Conservation (phyloP, 2,113 vertebrate genomes). For the Mirza zaza region DNA sequence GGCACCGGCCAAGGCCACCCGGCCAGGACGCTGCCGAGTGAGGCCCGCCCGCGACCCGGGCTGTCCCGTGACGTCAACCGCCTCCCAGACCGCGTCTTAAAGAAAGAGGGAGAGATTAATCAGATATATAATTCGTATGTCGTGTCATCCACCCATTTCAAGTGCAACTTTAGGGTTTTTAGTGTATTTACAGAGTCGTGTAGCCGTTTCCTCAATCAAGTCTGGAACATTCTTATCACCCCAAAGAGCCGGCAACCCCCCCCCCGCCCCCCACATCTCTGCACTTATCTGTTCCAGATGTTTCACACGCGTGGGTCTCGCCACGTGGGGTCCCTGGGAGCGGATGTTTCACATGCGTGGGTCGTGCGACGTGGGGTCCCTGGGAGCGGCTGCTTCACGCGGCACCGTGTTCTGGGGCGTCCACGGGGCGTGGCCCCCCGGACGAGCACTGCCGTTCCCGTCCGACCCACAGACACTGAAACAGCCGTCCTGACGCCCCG, state of each 20-base stretch:
- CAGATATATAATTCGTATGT: background rate
- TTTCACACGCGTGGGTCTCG: no score
- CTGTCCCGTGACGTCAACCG: background rate
- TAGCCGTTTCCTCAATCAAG: rapidly evolving
- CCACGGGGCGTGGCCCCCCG: rapidly evolving
- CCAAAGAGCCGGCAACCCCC: background rate
- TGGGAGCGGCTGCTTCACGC: no score
- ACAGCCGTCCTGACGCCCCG: rapidly evolving
- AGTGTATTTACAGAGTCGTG: rapidly evolving
- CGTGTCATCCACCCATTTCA: background rate
- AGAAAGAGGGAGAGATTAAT: background rate
- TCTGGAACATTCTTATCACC: background rate
- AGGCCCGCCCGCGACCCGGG: background rate
- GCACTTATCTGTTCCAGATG: background rate
- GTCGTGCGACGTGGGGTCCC: no score
- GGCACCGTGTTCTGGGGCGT: rapidly evolving
- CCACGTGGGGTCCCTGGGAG: no score
- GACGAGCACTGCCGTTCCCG: rapidly evolving
- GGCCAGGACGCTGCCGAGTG: background rate
- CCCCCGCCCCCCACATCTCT: background rate
- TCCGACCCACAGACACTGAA: background rate
- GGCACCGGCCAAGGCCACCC: background rate
- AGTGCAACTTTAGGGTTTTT: background rate
- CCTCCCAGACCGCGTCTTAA: background rate
- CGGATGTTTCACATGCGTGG: no score